phyloP scores from a whole-genome alignment of 35 echinoderm and acorn worm species.

The Acanthaster planci region DNA sequence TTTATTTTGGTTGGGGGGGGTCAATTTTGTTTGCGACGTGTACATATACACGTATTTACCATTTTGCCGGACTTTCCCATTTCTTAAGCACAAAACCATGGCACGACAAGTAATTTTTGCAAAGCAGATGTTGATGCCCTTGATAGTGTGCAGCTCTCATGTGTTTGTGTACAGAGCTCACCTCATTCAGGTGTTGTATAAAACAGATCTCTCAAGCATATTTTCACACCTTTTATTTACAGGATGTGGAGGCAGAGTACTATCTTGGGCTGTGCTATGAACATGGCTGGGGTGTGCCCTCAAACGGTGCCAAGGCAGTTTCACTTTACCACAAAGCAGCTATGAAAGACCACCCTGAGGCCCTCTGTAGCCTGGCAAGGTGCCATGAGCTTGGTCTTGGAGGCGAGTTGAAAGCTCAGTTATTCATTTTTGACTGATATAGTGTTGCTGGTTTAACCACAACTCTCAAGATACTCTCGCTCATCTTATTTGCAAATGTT shows the following conservation, averaged over 20 bases:
- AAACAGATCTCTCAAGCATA: not conserved
- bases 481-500: too few relatives aligned
- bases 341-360: slow-evolving; percentile 47
- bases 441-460: too few relatives aligned
- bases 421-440: too few relatives aligned
- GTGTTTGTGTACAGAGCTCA: not conserved
- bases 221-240: not conserved
- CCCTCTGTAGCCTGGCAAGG: slow-evolving; percentile 66
- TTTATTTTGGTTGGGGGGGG: too few relatives aligned
- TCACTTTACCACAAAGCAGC: slow-evolving; percentile 78
- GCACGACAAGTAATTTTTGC: too few relatives aligned
- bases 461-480: too few relatives aligned
- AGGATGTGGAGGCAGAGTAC: slow-evolving; percentile 82
- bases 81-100: too few relatives aligned
- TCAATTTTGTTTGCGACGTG: too few relatives aligned
- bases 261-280: slow-evolving; percentile 90
- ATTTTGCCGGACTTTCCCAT: too few relatives aligned
- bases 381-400: slow-evolving; percentile 73
- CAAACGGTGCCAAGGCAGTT: slow-evolving; percentile 54
- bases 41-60: too few relatives aligned
- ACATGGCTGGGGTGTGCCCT: slow-evolving; percentile 75
- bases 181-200: not conserved
- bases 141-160: not conserved
- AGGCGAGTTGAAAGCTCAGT: not conserved
- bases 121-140: not conserved